These are phyloP conservation scores for Hylyphantes graminicola DNA, from an alignment of 1,140 invertebrate species.

Conservation along the genomic window DNA sequence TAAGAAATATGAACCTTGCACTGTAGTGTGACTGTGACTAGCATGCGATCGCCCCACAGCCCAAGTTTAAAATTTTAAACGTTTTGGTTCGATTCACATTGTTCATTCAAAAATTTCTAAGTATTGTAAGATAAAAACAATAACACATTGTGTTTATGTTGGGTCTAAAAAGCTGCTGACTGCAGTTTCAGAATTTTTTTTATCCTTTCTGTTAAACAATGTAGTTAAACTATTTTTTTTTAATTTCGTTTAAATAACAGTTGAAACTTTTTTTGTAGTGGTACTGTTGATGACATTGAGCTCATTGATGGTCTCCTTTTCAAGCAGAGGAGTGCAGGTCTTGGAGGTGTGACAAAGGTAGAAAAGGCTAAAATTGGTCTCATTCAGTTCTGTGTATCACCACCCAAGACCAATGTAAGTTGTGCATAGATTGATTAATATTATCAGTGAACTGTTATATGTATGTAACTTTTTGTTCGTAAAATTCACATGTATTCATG, in stretches of 20 bases:
- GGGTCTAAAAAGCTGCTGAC: no score
- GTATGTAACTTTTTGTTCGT: no score
- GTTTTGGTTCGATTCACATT: no score
- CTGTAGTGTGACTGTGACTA: no score
- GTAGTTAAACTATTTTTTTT: neutral
- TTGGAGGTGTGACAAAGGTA: conserved; percentile 90
- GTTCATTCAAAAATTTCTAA: no score
- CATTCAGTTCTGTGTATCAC: conserved; percentile 99
- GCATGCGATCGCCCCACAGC: no score
- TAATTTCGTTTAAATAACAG: neutral
- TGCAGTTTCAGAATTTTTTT: neutral
- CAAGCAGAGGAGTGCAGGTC: conserved; percentile 82
- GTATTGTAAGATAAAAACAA: no score
- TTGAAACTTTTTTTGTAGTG: conserved; percentile 68
- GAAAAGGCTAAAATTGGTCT: conserved; percentile 99
- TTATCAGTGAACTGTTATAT: no score
- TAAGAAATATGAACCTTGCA: no score
- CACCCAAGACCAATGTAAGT: conserved; percentile 97
- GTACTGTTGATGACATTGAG: conserved; percentile 98
- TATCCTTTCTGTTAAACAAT: neutral
- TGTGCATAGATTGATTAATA: neutral
- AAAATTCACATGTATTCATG: no score
- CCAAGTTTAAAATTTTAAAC: no score
- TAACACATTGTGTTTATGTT: no score
- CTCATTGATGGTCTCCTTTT: conserved; percentile 95